These are phyloP conservation scores for Aphelinus certus DNA, from an alignment of 1,140 invertebrate species.

Conservation along the genomic window DNA sequence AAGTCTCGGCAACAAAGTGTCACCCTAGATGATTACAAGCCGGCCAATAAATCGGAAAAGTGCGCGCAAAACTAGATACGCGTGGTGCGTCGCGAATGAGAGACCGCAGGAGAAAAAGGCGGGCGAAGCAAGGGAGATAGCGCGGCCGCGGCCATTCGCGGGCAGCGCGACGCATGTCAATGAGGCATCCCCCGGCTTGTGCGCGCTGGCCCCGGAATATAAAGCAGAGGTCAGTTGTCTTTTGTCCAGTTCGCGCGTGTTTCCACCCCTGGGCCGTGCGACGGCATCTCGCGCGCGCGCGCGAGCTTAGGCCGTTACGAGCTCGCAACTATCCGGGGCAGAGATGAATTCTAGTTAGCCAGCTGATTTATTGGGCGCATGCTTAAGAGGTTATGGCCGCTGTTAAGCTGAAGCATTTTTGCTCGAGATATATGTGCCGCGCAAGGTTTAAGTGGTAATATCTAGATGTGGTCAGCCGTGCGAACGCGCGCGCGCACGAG, in stretches of 20 bases:
- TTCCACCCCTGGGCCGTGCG: too few species aligned
- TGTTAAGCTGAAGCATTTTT: too few species aligned
- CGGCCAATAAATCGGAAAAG: neutral
- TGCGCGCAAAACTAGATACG: neutral
- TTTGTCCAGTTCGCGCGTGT: neutral
- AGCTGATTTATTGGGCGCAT: too few species aligned
- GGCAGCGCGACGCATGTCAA: constrained; percentile 10
- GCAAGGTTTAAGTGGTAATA: too few species aligned
- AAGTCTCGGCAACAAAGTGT: neutral
- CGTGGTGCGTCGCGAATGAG: neutral
- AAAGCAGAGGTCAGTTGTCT: constrained; percentile 15
- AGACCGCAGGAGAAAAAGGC: constrained; percentile 15
- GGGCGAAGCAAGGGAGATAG: constrained; percentile 36
- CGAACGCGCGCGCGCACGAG: too few species aligned
- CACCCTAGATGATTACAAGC: neutral
- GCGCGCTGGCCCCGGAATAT: neutral
- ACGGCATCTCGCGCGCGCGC: too few species aligned
- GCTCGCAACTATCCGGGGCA: too few species aligned
- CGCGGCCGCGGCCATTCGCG: constrained; percentile 10
- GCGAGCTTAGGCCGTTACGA: too few species aligned
- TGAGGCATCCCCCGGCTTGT: neutral
- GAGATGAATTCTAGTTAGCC: too few species aligned
- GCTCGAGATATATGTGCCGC: too few species aligned
- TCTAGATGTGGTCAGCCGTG: too few species aligned
- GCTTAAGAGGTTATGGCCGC: too few species aligned